Evolutionary conservation across 1,140 invertebrate species (phyloP).

Genomic region (Oedothorax gibbosus): DNA sequence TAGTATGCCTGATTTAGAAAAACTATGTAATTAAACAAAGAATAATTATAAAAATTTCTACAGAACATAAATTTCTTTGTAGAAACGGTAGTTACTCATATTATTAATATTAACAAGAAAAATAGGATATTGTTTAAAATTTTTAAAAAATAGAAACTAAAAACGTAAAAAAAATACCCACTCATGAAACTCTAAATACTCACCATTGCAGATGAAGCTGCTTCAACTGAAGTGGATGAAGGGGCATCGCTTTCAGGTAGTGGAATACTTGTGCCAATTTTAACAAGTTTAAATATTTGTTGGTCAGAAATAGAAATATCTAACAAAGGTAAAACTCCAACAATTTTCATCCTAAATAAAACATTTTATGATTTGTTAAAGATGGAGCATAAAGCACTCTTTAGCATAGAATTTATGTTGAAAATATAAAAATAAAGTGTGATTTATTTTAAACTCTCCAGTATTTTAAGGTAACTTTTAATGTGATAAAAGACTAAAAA

Average conservation of each 20-base stretch:
- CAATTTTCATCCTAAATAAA: constrained; percentile 67
- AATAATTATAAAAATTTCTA: no score
- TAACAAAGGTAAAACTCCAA: constrained; percentile 70
- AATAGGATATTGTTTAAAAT: neutral
- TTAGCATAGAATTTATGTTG: no score
- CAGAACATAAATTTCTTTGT: no score
- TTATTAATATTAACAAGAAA: neutral
- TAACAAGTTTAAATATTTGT: constrained; percentile 70
- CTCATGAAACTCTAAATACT: neutral
- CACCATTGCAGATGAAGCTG: constrained; percentile 14
- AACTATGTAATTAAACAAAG: no score
- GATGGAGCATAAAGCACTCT: no score
- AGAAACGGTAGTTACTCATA: neutral
- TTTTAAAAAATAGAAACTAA: neutral
- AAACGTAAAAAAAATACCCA: neutral
- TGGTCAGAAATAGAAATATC: constrained; percentile 71
- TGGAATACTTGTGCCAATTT: constrained; percentile 59
- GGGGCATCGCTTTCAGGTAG: constrained; percentile 59
- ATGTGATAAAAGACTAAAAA: no score
- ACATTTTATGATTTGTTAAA: no score
- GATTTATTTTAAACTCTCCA: no score
- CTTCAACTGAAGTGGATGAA: neutral
- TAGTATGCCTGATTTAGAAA: no score
- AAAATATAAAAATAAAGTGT: no score
- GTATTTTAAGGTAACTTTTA: no score